Evolutionary conservation across 2,797 vertebrate species (phyloP).

Genomic region (Poecile montanus): DNA sequence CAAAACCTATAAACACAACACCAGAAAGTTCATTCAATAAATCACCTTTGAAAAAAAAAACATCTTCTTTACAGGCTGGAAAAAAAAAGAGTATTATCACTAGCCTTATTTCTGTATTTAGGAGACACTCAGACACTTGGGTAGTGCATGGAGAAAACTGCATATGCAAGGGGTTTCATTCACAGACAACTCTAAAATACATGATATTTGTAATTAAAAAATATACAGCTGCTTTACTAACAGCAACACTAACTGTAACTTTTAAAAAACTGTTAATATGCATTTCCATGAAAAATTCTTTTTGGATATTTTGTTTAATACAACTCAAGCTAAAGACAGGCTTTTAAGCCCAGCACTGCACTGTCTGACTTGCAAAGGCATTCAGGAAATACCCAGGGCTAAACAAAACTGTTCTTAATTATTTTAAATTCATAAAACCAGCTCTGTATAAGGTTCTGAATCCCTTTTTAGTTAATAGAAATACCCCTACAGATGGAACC

Average conservation of each 20-base stretch:
- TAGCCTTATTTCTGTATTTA: not conserved
- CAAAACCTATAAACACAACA: not conserved
- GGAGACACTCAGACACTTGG: not conserved
- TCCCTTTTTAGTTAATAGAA: conserved; percentile 44
- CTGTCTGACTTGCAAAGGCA: conserved; percentile 26
- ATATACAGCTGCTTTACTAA: not conserved
- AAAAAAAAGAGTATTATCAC: not conserved
- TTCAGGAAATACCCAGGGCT: conserved; percentile 45
- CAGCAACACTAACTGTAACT: not conserved
- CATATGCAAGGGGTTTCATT: not conserved
- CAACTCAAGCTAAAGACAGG: not conserved
- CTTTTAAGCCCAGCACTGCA: not conserved
- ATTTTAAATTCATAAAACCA: conserved; percentile 52
- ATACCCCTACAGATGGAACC: conserved; percentile 37
- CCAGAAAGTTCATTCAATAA: not conserved
- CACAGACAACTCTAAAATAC: not conserved
- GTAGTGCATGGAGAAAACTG: not conserved
- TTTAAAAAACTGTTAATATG: not conserved
- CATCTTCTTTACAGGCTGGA: not conserved
- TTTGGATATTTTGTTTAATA: conserved; percentile 1
- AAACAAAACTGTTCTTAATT: conserved; percentile 63
- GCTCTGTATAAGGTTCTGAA: conserved; percentile 18
- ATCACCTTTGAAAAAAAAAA: not conserved
- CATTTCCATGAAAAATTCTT: not conserved
- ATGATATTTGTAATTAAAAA: not conserved